Percentiles rank a stretch among this genome's conserved stretches.
These are phyloP conservation scores for Drosophila jambulina DNA, from an alignment of 1,140 invertebrate genomes.

Conservation along the genomic window DNA sequence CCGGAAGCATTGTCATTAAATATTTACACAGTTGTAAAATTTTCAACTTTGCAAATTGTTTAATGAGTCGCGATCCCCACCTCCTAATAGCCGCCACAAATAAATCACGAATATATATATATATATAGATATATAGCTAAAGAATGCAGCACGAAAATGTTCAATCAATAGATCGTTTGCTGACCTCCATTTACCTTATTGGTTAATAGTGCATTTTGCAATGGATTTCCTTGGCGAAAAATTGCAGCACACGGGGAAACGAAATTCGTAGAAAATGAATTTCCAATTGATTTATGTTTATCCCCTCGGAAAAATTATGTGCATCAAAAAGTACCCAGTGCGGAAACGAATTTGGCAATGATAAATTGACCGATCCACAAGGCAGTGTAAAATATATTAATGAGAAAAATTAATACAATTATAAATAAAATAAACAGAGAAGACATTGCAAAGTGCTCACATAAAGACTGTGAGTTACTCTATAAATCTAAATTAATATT, in stretches of 20 bases:
- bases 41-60: slow-evolving; percentile 23
- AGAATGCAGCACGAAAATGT: slow-evolving; percentile 16
- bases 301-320: slow-evolving; percentile 3
- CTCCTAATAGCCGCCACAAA: slow-evolving; percentile 22
- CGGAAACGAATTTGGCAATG: slow-evolving; percentile 59
- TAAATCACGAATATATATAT: slow-evolving; percentile 27
- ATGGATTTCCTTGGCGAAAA: slow-evolving; percentile 21
- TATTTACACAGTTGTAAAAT: slow-evolving; percentile 47
- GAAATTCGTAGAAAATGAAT: slow-evolving; percentile 20
- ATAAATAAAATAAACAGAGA: slow-evolving; percentile 21
- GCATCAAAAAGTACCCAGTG: slow-evolving; percentile 26
- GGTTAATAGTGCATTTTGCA: slow-evolving; percentile 20
- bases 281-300: slow-evolving; percentile 40
- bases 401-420: slow-evolving; percentile 3
- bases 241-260: neutral
- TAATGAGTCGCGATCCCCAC: slow-evolving; percentile 13
- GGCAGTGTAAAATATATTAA: slow-evolving; percentile 20
- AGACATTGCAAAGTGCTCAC: neutral
- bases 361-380: slow-evolving; percentile 50
- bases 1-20: slow-evolving; percentile 40
- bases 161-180: slow-evolving; percentile 29
- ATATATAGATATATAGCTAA: slow-evolving; percentile 17
- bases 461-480: neutral
- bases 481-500: neutral
- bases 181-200: slow-evolving; percentile 41